Base-by-base conservation (phyloP, 1,140 invertebrate species). In the Leptopilina clavipes region DNA sequence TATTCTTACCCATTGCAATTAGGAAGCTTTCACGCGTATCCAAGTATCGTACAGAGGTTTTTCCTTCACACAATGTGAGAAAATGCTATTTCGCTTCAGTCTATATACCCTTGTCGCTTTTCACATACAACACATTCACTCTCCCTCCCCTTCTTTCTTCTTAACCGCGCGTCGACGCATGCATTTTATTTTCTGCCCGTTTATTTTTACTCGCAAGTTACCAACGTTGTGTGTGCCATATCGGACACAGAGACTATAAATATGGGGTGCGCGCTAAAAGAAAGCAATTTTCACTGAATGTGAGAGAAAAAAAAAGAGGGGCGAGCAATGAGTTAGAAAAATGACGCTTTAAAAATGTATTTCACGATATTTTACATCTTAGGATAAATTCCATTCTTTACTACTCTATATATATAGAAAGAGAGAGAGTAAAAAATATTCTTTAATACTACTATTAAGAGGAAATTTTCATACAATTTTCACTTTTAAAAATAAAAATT, bases 121-220 rank as follows among this genome's bases (percentile, higher is more conserved):
- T 10, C 18, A 73, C 59, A 78, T n/a, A n/a, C n/a, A n/a, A n/a
- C 25, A 18, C 70, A 45, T 40, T 65, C 72, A 79, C 71, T 8
- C 37, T 40, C 37, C 9, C 54, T n/a, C 19, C 44, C 56, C 44
- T 79, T 59, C 5, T 19, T 22, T 65, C 52, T 73, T 45, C 48
- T 70, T 79, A 75, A 75, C 44, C 71, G 43, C 18, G 48, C 74
- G 71, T 71, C 65, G 56, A 70, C 48, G 56, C 59, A 76, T 59
- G 74, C 43, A 76, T 79, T 79, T 75, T 76, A 54, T 73, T 78
- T 72, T 73, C 56, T 25, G 48, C 72, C 65, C 25, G 19, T 19
- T 59, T 59, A 59, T 59, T 59, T 59, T 22, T 22, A 59, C 19
- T 59, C 12, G n/a, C n/a, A 52, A 52, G 18, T 59, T 59, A 59